Evolutionary conservation across 2,113 vertebrate species (phyloP).

Genomic region (Cheilinus undulatus): DNA sequence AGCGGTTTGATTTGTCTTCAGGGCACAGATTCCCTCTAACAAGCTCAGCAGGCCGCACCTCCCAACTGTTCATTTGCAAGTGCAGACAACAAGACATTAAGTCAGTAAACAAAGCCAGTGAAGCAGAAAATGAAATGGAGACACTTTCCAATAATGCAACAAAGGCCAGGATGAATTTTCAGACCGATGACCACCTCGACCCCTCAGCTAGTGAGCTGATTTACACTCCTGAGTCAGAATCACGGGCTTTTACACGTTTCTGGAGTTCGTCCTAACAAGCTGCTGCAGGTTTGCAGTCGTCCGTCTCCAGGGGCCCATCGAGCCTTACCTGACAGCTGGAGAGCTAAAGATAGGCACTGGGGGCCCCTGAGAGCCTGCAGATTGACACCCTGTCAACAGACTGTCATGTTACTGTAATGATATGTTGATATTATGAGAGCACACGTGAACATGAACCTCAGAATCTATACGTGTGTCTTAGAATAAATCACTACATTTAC

Average conservation of each 20-base stretch:
- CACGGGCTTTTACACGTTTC: background rate
- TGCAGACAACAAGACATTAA: slow-evolving; percentile 2
- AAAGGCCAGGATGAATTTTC: background rate
- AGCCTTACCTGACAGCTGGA: slow-evolving; percentile 20
- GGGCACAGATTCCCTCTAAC: background rate
- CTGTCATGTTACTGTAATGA: slow-evolving; percentile 19
- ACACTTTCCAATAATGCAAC: slow-evolving; percentile 16
- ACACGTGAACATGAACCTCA: background rate
- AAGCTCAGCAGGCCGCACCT: background rate
- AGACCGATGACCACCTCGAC: background rate
- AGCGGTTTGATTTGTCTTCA: slow-evolving; percentile 25
- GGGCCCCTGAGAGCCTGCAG: slow-evolving; percentile 12
- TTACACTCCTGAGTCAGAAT: too few relatives aligned
- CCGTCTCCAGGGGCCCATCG: background rate
- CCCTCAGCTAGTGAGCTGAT: background rate
- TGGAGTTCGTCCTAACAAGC: slow-evolving; percentile 15
- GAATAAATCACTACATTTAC: background rate
- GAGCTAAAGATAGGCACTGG: background rate
- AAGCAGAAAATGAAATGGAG: slow-evolving; percentile 11
- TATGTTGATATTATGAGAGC: background rate
- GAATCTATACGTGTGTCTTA: background rate
- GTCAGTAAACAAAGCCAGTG: slow-evolving; percentile 7
- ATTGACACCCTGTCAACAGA: slow-evolving; percentile 16
- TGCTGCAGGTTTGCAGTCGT: slow-evolving; percentile 11
- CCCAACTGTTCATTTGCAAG: background rate